Conservation (phyloP, 2,888 invertebrate species). For the Gandaritis pyraliata region DNA sequence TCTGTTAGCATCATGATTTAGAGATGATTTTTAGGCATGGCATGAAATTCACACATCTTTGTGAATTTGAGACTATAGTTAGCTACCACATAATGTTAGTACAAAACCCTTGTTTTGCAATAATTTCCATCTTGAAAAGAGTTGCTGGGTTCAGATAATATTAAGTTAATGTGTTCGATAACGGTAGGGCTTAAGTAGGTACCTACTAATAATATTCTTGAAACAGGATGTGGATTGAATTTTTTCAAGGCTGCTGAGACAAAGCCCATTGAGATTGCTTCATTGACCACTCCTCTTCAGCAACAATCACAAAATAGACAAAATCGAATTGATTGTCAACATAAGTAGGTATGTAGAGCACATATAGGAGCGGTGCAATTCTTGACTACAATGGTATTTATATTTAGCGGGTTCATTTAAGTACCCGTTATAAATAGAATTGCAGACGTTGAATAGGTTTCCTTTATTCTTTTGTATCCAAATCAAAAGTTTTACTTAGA, state of each 20-base stretch:
- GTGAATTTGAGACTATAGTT: too few relatives aligned
- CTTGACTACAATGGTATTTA: conserved; percentile 19
- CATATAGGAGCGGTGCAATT: conserved; percentile 35
- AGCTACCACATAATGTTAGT: too few relatives aligned
- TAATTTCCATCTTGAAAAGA: too few relatives aligned
- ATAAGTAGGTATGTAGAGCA: conserved; percentile 15
- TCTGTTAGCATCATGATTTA: too few relatives aligned
- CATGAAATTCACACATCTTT: not conserved
- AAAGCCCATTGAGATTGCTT: conserved; percentile 33
- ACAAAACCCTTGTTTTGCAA: too few relatives aligned
- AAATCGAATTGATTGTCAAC: conserved; percentile 28
- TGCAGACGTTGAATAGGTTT: conserved; percentile 3
- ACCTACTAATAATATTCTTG: conserved; percentile 10
- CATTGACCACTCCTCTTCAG: conserved; percentile 25
- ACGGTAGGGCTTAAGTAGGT: too few relatives aligned
- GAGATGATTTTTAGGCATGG: too few relatives aligned
- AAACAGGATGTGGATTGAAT: conserved; percentile 20
- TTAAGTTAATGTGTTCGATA: too few relatives aligned
- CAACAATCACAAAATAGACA: conserved; percentile 31
- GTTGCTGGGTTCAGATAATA: not conserved
- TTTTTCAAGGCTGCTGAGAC: conserved; percentile 39
- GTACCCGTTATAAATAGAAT: not conserved
- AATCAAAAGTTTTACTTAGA: too few relatives aligned
- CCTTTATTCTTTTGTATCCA: not conserved
- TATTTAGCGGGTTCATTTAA: conserved; percentile 3